Evolutionary conservation across 2,113 vertebrate genomes (phyloP).

Genomic region (Cromileptes altivelis): DNA sequence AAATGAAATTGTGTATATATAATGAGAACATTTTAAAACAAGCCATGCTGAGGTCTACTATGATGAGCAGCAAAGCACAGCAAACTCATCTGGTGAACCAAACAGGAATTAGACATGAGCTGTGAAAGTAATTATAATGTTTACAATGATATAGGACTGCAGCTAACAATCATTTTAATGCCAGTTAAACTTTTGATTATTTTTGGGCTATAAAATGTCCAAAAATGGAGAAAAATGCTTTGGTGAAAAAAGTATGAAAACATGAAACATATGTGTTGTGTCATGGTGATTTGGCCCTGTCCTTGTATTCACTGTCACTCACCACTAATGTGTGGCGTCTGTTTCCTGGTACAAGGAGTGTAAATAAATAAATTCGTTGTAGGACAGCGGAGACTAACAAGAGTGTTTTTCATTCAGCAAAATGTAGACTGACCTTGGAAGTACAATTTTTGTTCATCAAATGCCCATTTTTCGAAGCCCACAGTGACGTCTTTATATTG

Average conservation of each 20-base stretch:
- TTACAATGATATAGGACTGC: not conserved
- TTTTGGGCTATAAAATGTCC: not conserved
- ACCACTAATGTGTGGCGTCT: too few relatives aligned
- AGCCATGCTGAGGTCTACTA: not conserved
- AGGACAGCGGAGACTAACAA: too few relatives aligned
- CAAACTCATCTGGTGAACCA: not conserved
- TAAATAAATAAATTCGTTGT: too few relatives aligned
- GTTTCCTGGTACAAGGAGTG: too few relatives aligned
- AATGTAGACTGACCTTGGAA: too few relatives aligned
- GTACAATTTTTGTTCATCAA: too few relatives aligned
- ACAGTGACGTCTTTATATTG: not conserved
- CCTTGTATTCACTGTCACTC: too few relatives aligned
- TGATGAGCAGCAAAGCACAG: slow-evolving; percentile 4
- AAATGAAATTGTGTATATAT: not conserved
- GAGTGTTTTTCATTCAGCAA: too few relatives aligned
- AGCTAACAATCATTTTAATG: not conserved
- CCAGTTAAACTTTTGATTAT: not conserved
- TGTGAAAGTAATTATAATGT: not conserved
- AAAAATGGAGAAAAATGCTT: not conserved
- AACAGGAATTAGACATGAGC: not conserved
- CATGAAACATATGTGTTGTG: too few relatives aligned
- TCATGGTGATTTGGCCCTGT: too few relatives aligned
- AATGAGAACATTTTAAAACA: not conserved
- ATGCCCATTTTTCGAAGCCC: too few relatives aligned
- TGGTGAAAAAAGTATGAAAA: too few relatives aligned